phyloP scores from a whole-genome alignment of 2,113 vertebrate genomes.

The Mesocricetus auratus region DNA sequence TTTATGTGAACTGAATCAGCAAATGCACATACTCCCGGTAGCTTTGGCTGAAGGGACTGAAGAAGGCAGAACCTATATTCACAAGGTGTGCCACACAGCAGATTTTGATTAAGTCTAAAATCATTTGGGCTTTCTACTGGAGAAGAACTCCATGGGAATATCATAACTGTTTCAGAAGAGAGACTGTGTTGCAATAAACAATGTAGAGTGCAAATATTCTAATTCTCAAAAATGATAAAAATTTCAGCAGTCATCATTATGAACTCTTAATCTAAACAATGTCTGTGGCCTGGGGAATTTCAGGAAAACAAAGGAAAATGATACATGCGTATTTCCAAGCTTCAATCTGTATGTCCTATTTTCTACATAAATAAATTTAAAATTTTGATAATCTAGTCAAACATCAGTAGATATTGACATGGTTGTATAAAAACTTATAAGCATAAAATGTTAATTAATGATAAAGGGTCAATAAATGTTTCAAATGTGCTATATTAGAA shows the following conservation, averaged over 20 bases:
- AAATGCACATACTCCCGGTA: constrained; percentile 69
- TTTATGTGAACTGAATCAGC: constrained; percentile 67
- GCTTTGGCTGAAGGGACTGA: not conserved
- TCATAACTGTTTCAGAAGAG: not conserved
- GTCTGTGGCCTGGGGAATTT: not conserved
- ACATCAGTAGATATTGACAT: not conserved
- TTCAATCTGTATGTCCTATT: not conserved
- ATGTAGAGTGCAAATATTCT: rapidly evolving
- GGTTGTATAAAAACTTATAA: not conserved
- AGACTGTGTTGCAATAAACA: constrained; percentile 40
- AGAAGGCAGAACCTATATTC: constrained; percentile 49
- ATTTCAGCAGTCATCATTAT: constrained; percentile 26
- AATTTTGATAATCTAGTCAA: not conserved
- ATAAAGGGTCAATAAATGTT: not conserved
- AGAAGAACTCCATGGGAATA: constrained; percentile 33
- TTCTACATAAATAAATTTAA: not conserved
- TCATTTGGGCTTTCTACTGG: constrained; percentile 55
- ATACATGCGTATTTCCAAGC: not conserved
- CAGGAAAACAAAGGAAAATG: not conserved
- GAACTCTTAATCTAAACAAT: not conserved
- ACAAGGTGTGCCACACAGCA: not conserved
- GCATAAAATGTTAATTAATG: not conserved
- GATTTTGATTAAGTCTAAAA: constrained; percentile 62
- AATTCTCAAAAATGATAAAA: not conserved
- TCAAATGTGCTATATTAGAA: not conserved